Conservation (phyloP, 2,797 vertebrate species). For the Nyctibius grandis region DNA sequence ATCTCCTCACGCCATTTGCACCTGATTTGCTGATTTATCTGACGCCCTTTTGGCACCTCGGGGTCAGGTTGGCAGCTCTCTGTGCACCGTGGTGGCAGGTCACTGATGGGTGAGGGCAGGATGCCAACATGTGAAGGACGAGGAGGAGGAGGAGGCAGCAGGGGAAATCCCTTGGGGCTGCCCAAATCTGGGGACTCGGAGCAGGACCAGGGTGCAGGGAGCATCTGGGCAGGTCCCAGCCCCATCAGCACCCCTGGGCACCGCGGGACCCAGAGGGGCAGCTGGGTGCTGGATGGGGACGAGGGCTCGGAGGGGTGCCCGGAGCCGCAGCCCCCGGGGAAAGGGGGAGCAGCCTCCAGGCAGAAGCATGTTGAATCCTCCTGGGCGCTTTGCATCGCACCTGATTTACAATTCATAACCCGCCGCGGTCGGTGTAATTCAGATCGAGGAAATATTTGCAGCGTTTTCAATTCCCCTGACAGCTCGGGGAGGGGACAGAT, state of each 20-base stretch:
- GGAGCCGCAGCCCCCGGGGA: neutral
- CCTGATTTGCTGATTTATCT: conserved; percentile 23
- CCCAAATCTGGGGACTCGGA: neutral
- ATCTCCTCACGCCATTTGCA: conserved; percentile 3
- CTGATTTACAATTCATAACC: conserved; percentile 65
- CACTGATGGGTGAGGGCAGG: neutral
- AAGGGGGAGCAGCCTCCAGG: too few species aligned
- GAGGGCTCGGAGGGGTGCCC: neutral
- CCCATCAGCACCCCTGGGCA: rapidly evolving
- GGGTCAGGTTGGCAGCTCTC: neutral
- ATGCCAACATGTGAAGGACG: rapidly evolving
- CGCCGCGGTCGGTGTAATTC: conserved; percentile 34
- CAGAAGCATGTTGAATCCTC: too few species aligned
- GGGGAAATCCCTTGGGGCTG: neutral
- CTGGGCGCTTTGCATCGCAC: neutral
- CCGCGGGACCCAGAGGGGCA: too few species aligned
- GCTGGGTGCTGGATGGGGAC: neutral
- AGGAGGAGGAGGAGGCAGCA: neutral
- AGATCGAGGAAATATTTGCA: conserved; percentile 55
- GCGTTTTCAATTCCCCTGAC: conserved; percentile 43
- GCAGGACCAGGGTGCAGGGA: neutral
- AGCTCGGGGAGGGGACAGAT: neutral
- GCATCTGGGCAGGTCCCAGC: neutral
- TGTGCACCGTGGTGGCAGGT: rapidly evolving
- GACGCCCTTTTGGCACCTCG: neutral